Base-by-base conservation (phyloP, 2,113 vertebrate genomes). In the Larimichthys crocea region DNA sequence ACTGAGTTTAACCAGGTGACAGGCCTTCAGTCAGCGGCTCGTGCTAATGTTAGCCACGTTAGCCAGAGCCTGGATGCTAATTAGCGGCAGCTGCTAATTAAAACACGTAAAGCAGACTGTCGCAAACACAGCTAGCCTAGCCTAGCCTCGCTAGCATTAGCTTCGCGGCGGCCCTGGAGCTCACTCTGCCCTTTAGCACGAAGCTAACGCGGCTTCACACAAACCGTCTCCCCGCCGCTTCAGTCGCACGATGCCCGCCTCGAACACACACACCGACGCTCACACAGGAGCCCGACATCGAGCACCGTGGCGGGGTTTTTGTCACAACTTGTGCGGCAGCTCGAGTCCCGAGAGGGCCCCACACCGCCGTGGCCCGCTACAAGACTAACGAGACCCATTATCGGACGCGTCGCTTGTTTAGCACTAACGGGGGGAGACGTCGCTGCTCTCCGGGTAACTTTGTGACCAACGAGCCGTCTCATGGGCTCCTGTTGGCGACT, bases 311-410 rank as follows among this genome's bases (percentile, higher is more conserved):
- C 0, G 10, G 16, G 7, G 12, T 35, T 55, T 55, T n/a, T 11
- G 2, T 31, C 5, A 2, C 2, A 60, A 10, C n/a, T 10, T 22
- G 2, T 31, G 40, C 46, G 35, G 35, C 35, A 9, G 35, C 35
- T 40, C 9, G 8, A 40, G 35, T 40, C 35, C 31, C 7, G 35
- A 49, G 55, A 46, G 44, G 14, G 44, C 10, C 55, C 31, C 31
- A 88, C 90, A 90, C 92, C 89, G 79, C 29, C 20, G 29, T 42
- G 86, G 90, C 86, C 83, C 79, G 74, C 89, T 89, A 64, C 31
- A 1, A 55, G 4, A 83, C 85, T 91, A 86, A 8, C 76, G 20
- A 84, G 42, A 74, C 85, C 92, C 89, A 91, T 91, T 92, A 91
- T 91, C 90, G 92, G 90, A 93, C 92, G 62, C 56, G 0, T 0